These are phyloP conservation scores for Macrophya annulata DNA, from an alignment of 2,888 invertebrate species.

Conservation along the genomic window DNA sequence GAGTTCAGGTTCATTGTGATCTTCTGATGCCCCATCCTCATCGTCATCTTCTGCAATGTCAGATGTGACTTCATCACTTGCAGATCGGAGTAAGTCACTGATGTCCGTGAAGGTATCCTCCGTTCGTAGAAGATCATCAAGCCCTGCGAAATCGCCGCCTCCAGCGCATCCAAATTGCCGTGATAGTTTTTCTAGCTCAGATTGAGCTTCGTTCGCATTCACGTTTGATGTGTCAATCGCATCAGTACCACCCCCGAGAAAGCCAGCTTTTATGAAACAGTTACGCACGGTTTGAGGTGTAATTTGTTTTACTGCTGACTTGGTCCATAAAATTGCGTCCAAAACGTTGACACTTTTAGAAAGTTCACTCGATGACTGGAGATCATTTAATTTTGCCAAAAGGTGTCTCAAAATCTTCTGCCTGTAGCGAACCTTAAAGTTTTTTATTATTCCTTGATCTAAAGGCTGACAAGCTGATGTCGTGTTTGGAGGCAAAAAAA, in stretches of 20 bases:
- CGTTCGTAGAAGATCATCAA: conserved; percentile 40
- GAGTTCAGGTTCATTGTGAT: conserved; percentile 22
- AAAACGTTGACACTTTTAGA: conserved; percentile 5
- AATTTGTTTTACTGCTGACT: conserved; percentile 25
- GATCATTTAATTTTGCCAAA: conserved; percentile 25
- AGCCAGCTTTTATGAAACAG: conserved; percentile 24
- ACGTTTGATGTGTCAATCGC: conserved; percentile 2
- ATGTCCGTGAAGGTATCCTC: conserved; percentile 25
- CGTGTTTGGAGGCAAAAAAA: conserved; percentile 46
- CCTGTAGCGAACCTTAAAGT: conserved; percentile 38
- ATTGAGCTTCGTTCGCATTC: conserved; percentile 34
- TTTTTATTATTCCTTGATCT: conserved; percentile 48
- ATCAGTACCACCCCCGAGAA: conserved; percentile 13
- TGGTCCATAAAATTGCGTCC: conserved; percentile 12
- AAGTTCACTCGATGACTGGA: conserved; percentile 29
- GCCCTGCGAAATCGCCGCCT: conserved; percentile 27
- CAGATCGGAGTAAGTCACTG: conserved; percentile 27
- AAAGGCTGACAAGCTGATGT: conserved; percentile 37
- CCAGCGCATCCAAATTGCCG: conserved; percentile 31
- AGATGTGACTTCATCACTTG: conserved; percentile 33
- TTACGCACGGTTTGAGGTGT: conserved; percentile 35
- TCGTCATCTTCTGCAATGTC: conserved; percentile 34
- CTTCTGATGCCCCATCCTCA: conserved; percentile 34
- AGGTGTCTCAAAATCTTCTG: conserved; percentile 45
- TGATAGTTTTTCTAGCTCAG: conserved; percentile 25